Evolutionary conservation across 2,797 vertebrate species (phyloP).

Genomic region (Lepilemur ruficaudatus): DNA sequence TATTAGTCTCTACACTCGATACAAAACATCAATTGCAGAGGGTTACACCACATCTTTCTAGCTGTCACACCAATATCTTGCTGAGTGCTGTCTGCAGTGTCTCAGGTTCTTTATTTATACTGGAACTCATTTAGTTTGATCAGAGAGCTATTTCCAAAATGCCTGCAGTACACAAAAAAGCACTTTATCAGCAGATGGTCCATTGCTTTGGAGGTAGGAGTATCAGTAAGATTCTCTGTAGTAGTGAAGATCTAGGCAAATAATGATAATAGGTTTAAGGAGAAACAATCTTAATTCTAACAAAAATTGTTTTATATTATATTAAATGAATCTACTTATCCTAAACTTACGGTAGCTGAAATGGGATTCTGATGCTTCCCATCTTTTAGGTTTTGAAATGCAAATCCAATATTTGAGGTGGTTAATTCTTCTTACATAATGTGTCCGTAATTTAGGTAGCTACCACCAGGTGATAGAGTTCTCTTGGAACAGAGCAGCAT

Average conservation of each 20-base stretch:
- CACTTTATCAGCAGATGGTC: constrained; percentile 59
- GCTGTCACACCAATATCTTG: constrained; percentile 60
- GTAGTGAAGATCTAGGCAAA: not conserved
- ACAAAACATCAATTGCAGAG: constrained; percentile 55
- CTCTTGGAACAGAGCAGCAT: not conserved
- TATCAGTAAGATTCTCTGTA: constrained; percentile 43
- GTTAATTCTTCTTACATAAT: not conserved
- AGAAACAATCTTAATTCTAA: constrained; percentile 62
- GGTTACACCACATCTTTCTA: constrained; percentile 50
- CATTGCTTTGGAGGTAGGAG: constrained; percentile 46
- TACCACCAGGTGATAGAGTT: not conserved
- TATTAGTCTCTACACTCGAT: constrained; percentile 67
- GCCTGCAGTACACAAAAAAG: constrained; percentile 35
- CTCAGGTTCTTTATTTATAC: constrained; percentile 69
- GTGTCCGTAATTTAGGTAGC: not conserved
- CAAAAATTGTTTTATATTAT: not conserved
- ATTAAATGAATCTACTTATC: not conserved
- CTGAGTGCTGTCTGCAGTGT: constrained; percentile 62
- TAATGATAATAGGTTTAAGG: constrained; percentile 25
- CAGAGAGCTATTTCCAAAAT: constrained; percentile 74
- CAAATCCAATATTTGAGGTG: not conserved
- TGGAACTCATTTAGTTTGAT: constrained; percentile 72
- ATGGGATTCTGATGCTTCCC: not conserved
- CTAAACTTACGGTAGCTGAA: not conserved
- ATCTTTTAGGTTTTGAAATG: not conserved